Conservation (phyloP, 2,797 vertebrate species). For the Luscinia megarhynchos region DNA sequence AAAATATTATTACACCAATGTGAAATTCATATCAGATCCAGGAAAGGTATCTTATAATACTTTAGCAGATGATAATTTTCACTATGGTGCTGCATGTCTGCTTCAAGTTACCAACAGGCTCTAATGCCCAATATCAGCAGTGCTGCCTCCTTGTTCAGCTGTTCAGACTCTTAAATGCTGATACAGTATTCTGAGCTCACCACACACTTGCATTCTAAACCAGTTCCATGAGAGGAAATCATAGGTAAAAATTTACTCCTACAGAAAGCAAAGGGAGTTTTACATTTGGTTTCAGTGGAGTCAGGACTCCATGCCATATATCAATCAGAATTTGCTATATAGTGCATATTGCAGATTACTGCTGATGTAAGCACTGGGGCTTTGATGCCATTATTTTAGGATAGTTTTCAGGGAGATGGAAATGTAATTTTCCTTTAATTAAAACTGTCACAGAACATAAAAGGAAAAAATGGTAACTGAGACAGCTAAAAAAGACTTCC, state of each 20-base stretch:
- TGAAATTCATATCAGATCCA: not conserved
- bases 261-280: not conserved
- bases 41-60: not conserved
- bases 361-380: not conserved
- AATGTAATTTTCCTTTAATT: not conserved
- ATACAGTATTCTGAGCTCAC: not conserved
- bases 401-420: not conserved
- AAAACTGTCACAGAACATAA: not conserved
- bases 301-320: not conserved
- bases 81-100: not conserved
- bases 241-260: not conserved
- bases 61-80: not conserved
- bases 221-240: not conserved
- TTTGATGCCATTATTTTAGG: not conserved
- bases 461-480: not conserved
- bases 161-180: not conserved
- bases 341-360: not conserved
- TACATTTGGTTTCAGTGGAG: not conserved
- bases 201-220: not conserved
- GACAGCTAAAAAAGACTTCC: not conserved
- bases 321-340: not conserved
- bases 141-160: not conserved
- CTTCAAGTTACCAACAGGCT: not conserved
- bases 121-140: not conserved
- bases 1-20: not conserved